Conservation (phyloP, 2,113 vertebrate species). For the Holacanthus passer region DNA sequence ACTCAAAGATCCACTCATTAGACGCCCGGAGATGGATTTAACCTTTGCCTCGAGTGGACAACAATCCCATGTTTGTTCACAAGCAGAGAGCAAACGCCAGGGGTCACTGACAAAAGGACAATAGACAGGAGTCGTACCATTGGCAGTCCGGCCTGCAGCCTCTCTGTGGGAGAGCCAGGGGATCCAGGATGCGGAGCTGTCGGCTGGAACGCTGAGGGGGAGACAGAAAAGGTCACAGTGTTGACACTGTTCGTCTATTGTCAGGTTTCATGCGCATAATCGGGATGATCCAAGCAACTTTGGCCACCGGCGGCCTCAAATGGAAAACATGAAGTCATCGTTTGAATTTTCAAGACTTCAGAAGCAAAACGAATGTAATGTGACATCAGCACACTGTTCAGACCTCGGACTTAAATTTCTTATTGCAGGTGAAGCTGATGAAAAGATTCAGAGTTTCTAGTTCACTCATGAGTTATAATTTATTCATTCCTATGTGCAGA, state of each 20-base stretch:
- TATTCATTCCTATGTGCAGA: not conserved
- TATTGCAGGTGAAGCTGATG: not conserved
- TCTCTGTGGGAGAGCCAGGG: constrained; percentile 70
- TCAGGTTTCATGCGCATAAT: constrained; percentile 34
- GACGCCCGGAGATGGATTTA: constrained; percentile 7
- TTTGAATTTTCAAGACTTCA: not conserved
- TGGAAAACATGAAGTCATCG: constrained; percentile 1
- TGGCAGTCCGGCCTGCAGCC: constrained; percentile 53
- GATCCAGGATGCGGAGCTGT: constrained; percentile 72
- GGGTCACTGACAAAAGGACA: constrained; percentile 14
- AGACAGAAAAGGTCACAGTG: constrained; percentile 51
- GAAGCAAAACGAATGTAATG: not conserved
- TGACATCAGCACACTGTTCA: not conserved
- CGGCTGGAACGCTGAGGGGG: constrained; percentile 68
- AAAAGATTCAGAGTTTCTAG: not conserved
- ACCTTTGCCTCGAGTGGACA: constrained; percentile 6
- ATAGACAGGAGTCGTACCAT: constrained; percentile 58
- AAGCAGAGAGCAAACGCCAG: not conserved
- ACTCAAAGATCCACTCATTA: constrained; percentile 5
- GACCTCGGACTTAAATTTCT: not conserved
- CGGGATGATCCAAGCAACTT: not conserved
- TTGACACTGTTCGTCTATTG: constrained; percentile 28
- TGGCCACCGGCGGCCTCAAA: not conserved
- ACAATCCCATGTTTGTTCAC: constrained; percentile 24
- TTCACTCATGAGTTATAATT: not conserved